A percentile compares a stretch with the other conserved stretches of the same genome.
Evolutionary conservation across 2,888 invertebrate genomes (phyloP).

Genomic region (Abscondita cerata): DNA sequence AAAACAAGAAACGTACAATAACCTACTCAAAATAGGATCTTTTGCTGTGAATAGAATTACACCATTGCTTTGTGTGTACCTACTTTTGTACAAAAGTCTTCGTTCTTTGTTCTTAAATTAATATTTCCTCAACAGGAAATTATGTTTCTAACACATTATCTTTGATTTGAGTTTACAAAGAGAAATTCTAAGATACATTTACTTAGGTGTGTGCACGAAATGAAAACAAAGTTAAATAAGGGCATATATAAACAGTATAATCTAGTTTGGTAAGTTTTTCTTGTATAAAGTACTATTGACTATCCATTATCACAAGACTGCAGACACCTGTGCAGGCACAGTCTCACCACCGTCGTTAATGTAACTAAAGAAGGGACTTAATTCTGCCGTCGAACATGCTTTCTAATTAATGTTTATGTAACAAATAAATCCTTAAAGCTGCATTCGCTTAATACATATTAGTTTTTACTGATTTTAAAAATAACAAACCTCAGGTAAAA

Average conservation of each 20-base stretch:
- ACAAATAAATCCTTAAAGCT: not conserved
- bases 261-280: not conserved
- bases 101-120: not conserved
- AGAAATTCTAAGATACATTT: not conserved
- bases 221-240: not conserved
- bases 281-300: constrained; percentile 4
- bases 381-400: not conserved
- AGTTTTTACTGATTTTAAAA: no score
- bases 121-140: constrained; percentile 5
- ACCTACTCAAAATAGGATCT: no score
- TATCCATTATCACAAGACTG: constrained; percentile 20
- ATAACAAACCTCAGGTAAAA: no score
- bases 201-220: not conserved
- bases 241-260: not conserved
- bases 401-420: constrained; percentile 8
- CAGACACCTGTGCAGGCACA: constrained; percentile 8
- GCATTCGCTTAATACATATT: not conserved
- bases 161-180: not conserved
- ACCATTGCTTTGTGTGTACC: no score
- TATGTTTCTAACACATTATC: constrained; percentile 1
- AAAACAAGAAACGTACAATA: no score
- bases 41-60: no score
- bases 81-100: no score
- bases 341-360: not conserved
- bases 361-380: constrained; percentile 1